Evolutionary conservation across 2,113 vertebrate species (phyloP).

Genomic region (Erinaceus europaeus): DNA sequence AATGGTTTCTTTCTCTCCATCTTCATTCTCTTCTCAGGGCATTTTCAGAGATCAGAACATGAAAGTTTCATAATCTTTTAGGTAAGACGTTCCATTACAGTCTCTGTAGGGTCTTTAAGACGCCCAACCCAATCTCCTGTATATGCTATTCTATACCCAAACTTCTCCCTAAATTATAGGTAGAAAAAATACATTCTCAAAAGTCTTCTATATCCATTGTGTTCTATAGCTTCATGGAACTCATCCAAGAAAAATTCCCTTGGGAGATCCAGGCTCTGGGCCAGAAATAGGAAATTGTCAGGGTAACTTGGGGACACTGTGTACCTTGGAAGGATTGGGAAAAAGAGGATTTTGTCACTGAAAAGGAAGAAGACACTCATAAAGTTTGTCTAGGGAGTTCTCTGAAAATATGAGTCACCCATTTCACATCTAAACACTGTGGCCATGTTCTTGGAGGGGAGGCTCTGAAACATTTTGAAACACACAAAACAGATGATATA

Average conservation of each 20-base stretch:
- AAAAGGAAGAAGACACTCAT: neutral
- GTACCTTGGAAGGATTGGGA: neutral
- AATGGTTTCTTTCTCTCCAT: neutral
- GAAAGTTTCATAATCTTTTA: neutral
- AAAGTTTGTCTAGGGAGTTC: neutral
- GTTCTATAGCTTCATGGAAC: neutral
- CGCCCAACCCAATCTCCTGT: neutral
- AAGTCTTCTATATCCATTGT: neutral
- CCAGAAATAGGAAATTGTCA: constrained; percentile 2
- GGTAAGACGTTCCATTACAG: neutral
- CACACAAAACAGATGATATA: too few relatives aligned
- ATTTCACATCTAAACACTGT: neutral
- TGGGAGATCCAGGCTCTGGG: neutral
- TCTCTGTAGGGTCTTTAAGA: neutral
- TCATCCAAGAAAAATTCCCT: constrained; percentile 29
- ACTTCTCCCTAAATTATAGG: neutral
- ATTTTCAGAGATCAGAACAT: neutral
- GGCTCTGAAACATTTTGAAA: too few relatives aligned
- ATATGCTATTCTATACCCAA: neutral
- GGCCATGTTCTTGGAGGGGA: neutral
- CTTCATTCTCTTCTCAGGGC: neutral
- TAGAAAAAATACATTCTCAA: constrained; percentile 22
- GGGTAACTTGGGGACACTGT: neutral
- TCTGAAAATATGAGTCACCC: neutral
- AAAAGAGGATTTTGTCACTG: neutral